Conservation (phyloP, 2,888 invertebrate genomes). For the Drosophila mimetica region DNA sequence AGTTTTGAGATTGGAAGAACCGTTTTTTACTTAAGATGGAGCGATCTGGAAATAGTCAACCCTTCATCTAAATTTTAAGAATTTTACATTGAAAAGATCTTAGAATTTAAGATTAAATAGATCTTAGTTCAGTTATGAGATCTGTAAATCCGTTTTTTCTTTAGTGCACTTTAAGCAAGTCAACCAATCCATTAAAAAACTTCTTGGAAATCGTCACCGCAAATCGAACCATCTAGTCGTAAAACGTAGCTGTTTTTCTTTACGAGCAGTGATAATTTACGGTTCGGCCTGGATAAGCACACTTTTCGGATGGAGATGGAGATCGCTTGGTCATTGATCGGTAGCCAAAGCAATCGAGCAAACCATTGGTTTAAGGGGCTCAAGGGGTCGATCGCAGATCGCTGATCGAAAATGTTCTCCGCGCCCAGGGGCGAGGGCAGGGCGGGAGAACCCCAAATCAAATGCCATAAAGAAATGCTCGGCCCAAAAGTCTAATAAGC, state of each 20-base stretch:
- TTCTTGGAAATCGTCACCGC: not conserved
- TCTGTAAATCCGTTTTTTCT: too few relatives aligned
- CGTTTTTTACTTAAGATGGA: too few relatives aligned
- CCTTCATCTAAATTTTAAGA: too few relatives aligned
- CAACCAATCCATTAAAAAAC: too few relatives aligned
- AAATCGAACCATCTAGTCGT: not conserved
- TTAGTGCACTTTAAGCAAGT: too few relatives aligned
- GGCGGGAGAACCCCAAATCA: conserved; percentile 37
- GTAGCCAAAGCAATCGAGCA: conserved; percentile 28
- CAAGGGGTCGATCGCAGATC: conserved; percentile 31
- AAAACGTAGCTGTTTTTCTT: conserved; percentile 1
- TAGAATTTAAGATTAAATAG: too few relatives aligned
- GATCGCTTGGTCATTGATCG: conserved; percentile 20
- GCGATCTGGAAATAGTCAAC: too few relatives aligned
- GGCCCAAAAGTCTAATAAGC: conserved; percentile 45
- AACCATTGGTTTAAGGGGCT: conserved; percentile 19
- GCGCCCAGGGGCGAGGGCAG: not conserved
- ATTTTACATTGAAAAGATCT: too few relatives aligned
- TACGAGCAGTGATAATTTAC: conserved; percentile 23
- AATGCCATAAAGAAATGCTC: conserved; percentile 30
- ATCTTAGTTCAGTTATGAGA: too few relatives aligned
- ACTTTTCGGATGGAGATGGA: conserved; percentile 1
- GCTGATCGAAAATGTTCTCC: conserved; percentile 26
- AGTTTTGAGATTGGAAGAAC: too few relatives aligned
- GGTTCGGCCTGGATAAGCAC: conserved; percentile 20